A percentile compares a stretch with the other conserved stretches of the same genome.
phyloP scores from a whole-genome alignment of 1,140 invertebrate genomes.

The Drosophila azteca region DNA sequence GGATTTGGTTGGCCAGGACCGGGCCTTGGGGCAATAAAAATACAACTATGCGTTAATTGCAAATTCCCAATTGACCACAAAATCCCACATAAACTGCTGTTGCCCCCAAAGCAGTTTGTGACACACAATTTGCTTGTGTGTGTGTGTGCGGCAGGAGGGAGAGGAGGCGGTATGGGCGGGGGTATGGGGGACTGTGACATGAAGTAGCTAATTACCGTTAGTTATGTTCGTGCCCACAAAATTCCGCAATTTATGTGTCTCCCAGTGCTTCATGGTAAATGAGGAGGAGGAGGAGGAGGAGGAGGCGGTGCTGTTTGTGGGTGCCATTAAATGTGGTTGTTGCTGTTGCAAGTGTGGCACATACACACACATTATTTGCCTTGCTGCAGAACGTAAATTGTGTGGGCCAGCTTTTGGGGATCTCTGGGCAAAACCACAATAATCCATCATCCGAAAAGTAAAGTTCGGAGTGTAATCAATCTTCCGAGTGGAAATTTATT shows the following conservation, averaged over 20 bases:
- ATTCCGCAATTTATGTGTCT: conserved; percentile 66
- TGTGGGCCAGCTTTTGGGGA: no score
- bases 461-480: no score
- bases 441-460: no score
- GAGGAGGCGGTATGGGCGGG: conserved; percentile 3
- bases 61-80: conserved; percentile 74
- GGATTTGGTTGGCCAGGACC: conserved; percentile 18
- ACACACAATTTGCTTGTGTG: conserved; percentile 23
- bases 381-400: no score
- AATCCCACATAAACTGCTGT: conserved; percentile 57
- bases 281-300: no score
- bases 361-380: not conserved
- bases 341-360: not conserved
- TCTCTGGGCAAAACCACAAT: no score
- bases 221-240: conserved; percentile 75
- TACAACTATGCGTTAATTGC: conserved; percentile 76
- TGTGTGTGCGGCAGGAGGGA: conserved; percentile 10
- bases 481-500: no score
- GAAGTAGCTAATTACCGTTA: conserved; percentile 80
- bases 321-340: conserved; percentile 48
- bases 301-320: conserved; percentile 16
- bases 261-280: conserved; percentile 8
- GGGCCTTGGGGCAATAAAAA: conserved; percentile 59
- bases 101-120: conserved; percentile 11
- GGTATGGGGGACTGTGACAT: conserved; percentile 51